Percentiles rank a stretch among this genome's conserved stretches.
phyloP scores from a whole-genome alignment of 2,888 invertebrate species.

The Polyploca ridens region DNA sequence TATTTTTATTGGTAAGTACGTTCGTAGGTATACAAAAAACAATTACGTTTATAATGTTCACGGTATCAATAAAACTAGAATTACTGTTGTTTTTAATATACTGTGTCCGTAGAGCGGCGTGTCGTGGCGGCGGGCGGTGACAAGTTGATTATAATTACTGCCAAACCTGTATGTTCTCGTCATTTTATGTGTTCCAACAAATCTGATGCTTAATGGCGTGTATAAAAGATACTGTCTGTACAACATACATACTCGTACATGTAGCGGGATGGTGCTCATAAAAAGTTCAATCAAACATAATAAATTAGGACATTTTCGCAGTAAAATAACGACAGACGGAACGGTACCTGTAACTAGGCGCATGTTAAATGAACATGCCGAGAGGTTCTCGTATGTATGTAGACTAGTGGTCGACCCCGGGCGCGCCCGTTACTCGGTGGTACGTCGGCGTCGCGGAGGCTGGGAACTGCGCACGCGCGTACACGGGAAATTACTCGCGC shows the following conservation, averaged over 20 bases:
- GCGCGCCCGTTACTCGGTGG: not conserved
- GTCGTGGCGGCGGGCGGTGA: not conserved
- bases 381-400: not conserved
- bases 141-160: not conserved
- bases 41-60: too few relatives aligned
- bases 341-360: not conserved
- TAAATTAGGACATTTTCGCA: not conserved
- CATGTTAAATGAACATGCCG: not conserved
- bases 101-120: not conserved
- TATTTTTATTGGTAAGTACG: too few relatives aligned
- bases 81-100: too few relatives aligned
- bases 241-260: not conserved
- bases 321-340: not conserved
- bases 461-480: conserved; percentile 6
- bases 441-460: not conserved
- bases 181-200: conserved; percentile 1
- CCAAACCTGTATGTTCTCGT: conserved; percentile 4
- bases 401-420: conserved; percentile 6
- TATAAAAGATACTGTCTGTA: not conserved
- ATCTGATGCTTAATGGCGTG: not conserved
- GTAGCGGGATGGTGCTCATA: not conserved
- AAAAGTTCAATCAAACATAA: not conserved
- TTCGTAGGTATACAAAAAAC: too few relatives aligned
- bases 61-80: too few relatives aligned
- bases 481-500: conserved; percentile 3